Percentiles rank a stretch among this genome's conserved stretches.
phyloP scores from a whole-genome alignment of 2,113 vertebrate species.

The Melanotaenia duboulayi region DNA sequence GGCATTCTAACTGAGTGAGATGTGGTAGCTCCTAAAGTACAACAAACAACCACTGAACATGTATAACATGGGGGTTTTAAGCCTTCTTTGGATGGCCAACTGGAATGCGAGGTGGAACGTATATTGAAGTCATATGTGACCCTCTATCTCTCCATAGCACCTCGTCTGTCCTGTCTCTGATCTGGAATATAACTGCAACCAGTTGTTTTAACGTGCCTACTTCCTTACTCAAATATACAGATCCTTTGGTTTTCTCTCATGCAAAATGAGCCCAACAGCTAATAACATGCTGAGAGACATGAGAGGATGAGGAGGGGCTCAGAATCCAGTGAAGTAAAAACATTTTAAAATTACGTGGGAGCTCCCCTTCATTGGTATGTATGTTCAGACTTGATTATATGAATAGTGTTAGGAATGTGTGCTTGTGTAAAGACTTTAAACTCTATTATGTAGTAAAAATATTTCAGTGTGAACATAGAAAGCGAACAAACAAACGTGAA shows the following conservation, averaged over 20 bases:
- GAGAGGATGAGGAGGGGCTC: slow-evolving; percentile 54
- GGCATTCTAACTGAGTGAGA: background rate
- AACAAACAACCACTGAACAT: slow-evolving; percentile 19
- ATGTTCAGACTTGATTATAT: background rate
- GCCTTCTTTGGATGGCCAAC: slow-evolving; percentile 32
- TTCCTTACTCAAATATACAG: slow-evolving; percentile 65
- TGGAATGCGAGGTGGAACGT: slow-evolving; percentile 45
- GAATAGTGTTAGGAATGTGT: background rate
- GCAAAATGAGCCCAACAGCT: slow-evolving; percentile 30
- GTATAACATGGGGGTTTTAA: slow-evolving; percentile 1
- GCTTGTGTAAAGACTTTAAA: background rate
- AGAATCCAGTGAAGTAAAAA: slow-evolving; percentile 56
- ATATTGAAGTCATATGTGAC: slow-evolving; percentile 67
- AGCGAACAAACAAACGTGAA: background rate
- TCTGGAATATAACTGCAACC: slow-evolving; percentile 53
- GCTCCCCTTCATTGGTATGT: slow-evolving; percentile 6
- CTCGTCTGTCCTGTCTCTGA: slow-evolving; percentile 22
- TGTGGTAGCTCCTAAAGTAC: slow-evolving; percentile 7
- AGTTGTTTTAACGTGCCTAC: slow-evolving; percentile 60
- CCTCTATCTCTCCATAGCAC: slow-evolving; percentile 29
- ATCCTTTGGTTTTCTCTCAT: slow-evolving; percentile 9
- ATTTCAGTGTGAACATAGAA: slow-evolving; percentile 10
- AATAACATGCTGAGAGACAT: slow-evolving; percentile 60
- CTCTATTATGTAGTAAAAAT: slow-evolving; percentile 5
- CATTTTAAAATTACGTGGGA: slow-evolving; percentile 33